Evolutionary conservation across 2,888 invertebrate species (phyloP).

Genomic region (Ophonus ardosiacus): DNA sequence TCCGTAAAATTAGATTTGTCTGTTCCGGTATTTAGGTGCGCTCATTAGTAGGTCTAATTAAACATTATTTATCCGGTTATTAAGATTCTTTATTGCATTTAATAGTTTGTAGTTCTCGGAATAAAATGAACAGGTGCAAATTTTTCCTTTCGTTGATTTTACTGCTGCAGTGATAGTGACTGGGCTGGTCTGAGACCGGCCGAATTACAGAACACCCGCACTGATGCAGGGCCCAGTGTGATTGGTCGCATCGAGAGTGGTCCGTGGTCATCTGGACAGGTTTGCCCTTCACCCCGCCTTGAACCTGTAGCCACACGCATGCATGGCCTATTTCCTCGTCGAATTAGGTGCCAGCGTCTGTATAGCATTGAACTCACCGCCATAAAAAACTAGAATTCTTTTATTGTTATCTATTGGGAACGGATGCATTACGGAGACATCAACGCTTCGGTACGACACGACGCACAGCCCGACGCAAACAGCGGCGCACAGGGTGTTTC

Average conservation of each 20-base stretch:
- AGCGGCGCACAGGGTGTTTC: no score
- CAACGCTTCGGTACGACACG: conserved; percentile 51
- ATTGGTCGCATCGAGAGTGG: conserved; percentile 50
- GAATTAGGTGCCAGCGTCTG: conserved; percentile 39
- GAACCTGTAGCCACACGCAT: conserved; percentile 13
- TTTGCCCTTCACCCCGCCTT: background rate
- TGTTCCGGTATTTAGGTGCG: background rate
- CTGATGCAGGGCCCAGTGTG: background rate
- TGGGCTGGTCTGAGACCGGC: background rate
- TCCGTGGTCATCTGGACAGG: conserved; percentile 18
- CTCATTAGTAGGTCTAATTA: background rate
- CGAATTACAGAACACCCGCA: background rate
- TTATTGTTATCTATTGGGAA: conserved; percentile 62
- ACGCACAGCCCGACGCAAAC: background rate
- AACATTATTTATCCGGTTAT: background rate
- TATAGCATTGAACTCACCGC: conserved; percentile 44
- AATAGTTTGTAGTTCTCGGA: background rate
- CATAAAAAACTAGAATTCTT: conserved; percentile 56
- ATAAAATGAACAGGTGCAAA: background rate
- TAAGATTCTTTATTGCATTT: background rate
- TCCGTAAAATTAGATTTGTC: background rate
- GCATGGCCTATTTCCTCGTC: conserved; percentile 44
- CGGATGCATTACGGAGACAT: conserved; percentile 59
- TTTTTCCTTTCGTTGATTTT: background rate
- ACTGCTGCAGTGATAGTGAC: background rate